phyloP scores from a whole-genome alignment of 1,140 invertebrate species.

The Oryctes rhinoceros region DNA sequence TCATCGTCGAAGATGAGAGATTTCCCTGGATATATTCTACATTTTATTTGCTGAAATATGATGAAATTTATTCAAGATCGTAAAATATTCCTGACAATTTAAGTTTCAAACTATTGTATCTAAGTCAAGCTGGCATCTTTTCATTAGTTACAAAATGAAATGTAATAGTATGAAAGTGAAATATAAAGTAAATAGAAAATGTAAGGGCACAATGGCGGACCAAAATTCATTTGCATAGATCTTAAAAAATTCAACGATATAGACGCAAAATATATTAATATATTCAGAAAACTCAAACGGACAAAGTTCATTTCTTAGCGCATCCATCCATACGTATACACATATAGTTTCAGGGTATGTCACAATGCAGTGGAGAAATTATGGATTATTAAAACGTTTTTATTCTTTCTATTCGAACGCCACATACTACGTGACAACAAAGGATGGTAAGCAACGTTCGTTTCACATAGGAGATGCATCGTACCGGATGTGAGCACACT shows the following conservation, averaged over 20 bases:
- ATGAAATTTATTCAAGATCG: too few species aligned
- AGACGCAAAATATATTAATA: neutral
- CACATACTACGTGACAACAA: neutral
- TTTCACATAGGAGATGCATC: conserved; percentile 5
- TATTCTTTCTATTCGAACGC: conserved; percentile 14
- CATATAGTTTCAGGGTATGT: neutral
- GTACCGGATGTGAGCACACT: conserved; percentile 6
- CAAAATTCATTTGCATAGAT: too few species aligned
- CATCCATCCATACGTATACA: neutral
- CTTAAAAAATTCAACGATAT: neutral
- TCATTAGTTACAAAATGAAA: too few species aligned
- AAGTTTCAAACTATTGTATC: too few species aligned
- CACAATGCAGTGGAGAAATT: neutral
- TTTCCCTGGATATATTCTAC: too few species aligned
- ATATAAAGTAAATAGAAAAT: too few species aligned
- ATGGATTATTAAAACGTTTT: conserved; percentile 35
- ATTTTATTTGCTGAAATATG: too few species aligned
- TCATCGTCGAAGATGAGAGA: too few species aligned
- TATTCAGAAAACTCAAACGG: neutral
- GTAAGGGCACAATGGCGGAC: too few species aligned
- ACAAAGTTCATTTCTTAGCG: neutral
- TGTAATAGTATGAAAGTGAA: too few species aligned
- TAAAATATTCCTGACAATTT: too few species aligned
- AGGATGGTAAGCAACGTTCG: neutral
- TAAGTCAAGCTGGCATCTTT: too few species aligned